Evolutionary conservation across 2,113 vertebrate genomes (phyloP), one percentile per base, ranked within the genome.

Genomic region (Opisthocomus hoazin): DNA sequence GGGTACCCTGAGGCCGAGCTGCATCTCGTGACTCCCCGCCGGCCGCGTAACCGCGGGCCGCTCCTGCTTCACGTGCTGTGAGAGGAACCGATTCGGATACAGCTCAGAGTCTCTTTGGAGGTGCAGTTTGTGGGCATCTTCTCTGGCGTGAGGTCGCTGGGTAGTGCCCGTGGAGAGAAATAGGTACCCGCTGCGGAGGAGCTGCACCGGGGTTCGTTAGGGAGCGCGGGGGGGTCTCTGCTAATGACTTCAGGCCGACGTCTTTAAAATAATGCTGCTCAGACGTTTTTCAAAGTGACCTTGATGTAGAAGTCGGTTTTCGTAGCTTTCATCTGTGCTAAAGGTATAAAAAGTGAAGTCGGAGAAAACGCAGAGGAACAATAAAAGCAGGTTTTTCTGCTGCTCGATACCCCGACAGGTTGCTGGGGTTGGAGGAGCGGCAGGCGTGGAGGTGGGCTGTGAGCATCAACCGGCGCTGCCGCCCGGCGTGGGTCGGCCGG

Each of bases 31-130:
- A 94, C 86, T 82, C 65, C 82, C 83, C 30, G 64, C 4, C 90
- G 94, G 88, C 23, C 43, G 79, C 79, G 83, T n/a, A 83, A 85
- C 50, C 78, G 11, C 41, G 4, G 73, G 57, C 53, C 20, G 13
- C 63, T 93, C 82, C 95, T 87, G 92, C 93, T 60, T 32, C 60
- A 2, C 90, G 75, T 92, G 90, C 89, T 78, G 90, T 71, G 77
- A 95, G 96, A 77, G 41, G 69, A 63, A 23, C 54, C 29, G 36
- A 0, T 54, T 89, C 20, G 6, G 20, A 21, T 21, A 23, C 26
- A 36, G 13, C 71, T 24, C 1, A 41, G 56, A 61, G 8, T 15
- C 66, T 71, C 54, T 71, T 66, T 77, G 66, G 45, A 51, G 68
- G 26, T 15, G 56, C 21, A 24, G 53, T 48, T 77, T 11, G 36